phyloP scores from a whole-genome alignment of 2,113 vertebrate species.

The Gobio gobio region DNA sequence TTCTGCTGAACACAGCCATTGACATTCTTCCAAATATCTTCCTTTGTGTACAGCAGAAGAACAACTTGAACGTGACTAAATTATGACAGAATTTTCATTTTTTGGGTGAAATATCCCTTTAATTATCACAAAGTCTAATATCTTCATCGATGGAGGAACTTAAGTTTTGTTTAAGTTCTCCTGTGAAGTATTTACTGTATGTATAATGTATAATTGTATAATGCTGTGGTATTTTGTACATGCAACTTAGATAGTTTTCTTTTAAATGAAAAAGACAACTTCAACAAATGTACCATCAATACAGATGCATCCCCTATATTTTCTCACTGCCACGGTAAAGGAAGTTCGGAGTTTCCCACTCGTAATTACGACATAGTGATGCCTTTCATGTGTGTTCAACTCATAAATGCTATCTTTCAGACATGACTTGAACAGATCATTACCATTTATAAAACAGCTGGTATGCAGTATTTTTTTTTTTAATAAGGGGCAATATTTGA shows the following conservation, averaged over 20 bases:
- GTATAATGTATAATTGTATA: no score
- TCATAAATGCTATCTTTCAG: not conserved
- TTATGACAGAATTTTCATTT: no score
- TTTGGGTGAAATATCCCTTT: not conserved
- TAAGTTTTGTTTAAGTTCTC: not conserved
- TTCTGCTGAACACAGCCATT: no score
- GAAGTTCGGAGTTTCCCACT: not conserved
- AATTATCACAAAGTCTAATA: not conserved
- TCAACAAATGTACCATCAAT: not conserved
- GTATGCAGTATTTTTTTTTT: not conserved
- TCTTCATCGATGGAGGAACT: not conserved
- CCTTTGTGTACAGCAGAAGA: no score
- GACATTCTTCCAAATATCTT: no score
- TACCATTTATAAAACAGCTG: not conserved
- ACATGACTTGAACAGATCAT: no score
- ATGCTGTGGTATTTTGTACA: no score
- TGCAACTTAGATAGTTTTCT: no score
- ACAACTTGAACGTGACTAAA: no score
- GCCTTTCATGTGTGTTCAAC: not conserved
- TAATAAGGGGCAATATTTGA: not conserved
- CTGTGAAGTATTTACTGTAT: not conserved
- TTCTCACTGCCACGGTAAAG: not conserved
- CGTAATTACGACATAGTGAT: not conserved
- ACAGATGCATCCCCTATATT: not conserved
- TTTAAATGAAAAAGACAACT: not conserved